phyloP scores from a whole-genome alignment of 2,797 vertebrate species.

The Ciconia nigra region DNA sequence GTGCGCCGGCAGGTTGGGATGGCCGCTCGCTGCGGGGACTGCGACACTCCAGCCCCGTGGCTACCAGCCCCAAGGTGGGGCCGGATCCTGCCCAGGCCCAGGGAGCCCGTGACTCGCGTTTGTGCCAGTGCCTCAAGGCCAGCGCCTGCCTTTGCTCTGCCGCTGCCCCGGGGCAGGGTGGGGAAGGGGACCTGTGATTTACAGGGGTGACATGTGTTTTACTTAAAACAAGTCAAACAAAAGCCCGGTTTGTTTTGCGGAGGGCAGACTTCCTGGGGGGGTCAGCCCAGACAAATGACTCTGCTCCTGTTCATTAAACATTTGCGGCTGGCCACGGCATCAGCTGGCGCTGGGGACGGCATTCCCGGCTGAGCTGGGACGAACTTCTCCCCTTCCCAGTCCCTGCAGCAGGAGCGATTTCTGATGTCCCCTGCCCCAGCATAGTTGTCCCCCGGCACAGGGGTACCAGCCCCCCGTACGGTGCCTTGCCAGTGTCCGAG shows the following conservation, averaged over 20 bases:
- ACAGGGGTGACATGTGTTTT: constrained; percentile 42
- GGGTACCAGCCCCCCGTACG: accelerated
- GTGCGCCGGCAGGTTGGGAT: accelerated
- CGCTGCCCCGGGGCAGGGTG: not conserved
- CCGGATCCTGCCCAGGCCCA: not conserved
- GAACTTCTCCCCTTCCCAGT: not conserved
- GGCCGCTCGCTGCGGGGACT: accelerated
- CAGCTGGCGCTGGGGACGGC: not conserved
- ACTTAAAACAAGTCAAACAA: constrained; percentile 52
- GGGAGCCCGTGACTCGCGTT: not conserved
- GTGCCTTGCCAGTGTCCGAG: not conserved
- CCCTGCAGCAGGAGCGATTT: not conserved
- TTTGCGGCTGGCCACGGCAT: not conserved
- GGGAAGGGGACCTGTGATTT: constrained; percentile 52
- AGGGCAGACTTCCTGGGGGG: not conserved
- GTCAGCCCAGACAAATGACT: constrained; percentile 37
- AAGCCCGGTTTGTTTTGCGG: constrained; percentile 9
- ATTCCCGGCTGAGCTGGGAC: not conserved
- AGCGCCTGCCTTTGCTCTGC: not conserved
- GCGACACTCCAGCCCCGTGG: accelerated
- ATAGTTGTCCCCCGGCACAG: not conserved
- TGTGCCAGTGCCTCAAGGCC: not conserved
- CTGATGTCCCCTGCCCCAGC: accelerated
- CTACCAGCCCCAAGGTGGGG: not conserved
- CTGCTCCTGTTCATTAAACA: constrained; percentile 21